Base-by-base conservation (phyloP, 1,140 invertebrate genomes). In the Ylistrum balloti region DNA sequence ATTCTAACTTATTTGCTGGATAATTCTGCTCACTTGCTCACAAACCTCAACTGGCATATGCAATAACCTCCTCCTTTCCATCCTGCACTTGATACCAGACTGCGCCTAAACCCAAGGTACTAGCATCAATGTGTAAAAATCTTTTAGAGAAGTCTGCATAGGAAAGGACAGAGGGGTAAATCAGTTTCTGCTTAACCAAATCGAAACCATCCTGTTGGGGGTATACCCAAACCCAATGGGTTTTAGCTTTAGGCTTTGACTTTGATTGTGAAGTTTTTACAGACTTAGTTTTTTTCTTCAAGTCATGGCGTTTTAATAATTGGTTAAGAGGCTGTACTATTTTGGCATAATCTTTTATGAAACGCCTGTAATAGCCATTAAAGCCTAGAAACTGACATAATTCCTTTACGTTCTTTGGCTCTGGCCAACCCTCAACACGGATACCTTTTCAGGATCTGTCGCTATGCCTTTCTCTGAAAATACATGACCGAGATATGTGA, bases 401-500 rank as follows among this genome's bases (percentile, higher is more conserved):
- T 33, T 86, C 87, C 34, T 87, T 88, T 28, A 87, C 35, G 34
- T 87, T 48, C 38, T 88, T 17, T n/a, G 87, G 48, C 38, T 56
- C 38, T 33, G 90, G 90, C 90, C 87, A 90, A 20, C 2, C 56
- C 86, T 41, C 33, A 33, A 90, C 45, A 28, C 89, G 11, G 45
- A 22, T 9, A 87, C 32, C 48, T 90, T 74, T n/a, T 87, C 89
- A 20, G 89, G 85, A 33, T 90, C 85, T 33, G 41, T 48, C 45
- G 41, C n/a, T 33, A 95, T 91, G 13, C 93, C 95, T 0, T 95
- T 85, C 15, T 33, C 85, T 28, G 85, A 90, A 28, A 96, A 90
- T 9, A 91, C 85, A 87, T 94, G 92, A 9, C 94, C 95, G 13
- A 95, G 85, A 89, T 94, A 94, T 17, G 41, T 87, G 0, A 95